Conservation (phyloP, 2,888 invertebrate genomes). For the Microdon myrmicae region DNA sequence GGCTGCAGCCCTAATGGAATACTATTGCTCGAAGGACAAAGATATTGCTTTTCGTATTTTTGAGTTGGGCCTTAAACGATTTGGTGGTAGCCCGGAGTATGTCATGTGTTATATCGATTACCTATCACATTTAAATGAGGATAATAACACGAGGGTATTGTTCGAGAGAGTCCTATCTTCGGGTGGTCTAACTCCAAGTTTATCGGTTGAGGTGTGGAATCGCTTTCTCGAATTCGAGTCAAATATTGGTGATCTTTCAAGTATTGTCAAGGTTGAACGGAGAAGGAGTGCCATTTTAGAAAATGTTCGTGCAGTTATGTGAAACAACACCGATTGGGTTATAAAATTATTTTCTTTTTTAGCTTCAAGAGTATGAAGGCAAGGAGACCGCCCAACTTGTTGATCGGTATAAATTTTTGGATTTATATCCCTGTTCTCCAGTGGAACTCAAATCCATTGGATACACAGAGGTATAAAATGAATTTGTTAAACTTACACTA, state of each 20-base stretch:
- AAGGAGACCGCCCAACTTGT: constrained; percentile 97
- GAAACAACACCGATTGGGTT: background rate
- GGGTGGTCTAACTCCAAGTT: constrained; percentile 88
- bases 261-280: constrained; percentile 97
- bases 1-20: constrained; percentile 98
- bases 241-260: constrained; percentile 96
- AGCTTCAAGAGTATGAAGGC: constrained; percentile 95
- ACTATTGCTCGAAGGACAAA: constrained; percentile 98
- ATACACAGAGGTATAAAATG: constrained; percentile 74
- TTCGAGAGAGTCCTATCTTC: constrained; percentile 97
- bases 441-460: constrained; percentile 91
- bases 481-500: background rate
- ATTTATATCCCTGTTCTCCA: constrained; percentile 91
- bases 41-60: constrained; percentile 97
- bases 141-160: constrained; percentile 98
- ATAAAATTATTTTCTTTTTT: constrained; percentile 45
- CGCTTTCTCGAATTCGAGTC: constrained; percentile 98
- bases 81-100: constrained; percentile 93
- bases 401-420: constrained; percentile 94
- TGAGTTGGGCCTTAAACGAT: constrained; percentile 96
- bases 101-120: constrained; percentile 97
- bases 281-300: constrained; percentile 89
- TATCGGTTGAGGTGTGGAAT: constrained; percentile 98
- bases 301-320: constrained; percentile 72
- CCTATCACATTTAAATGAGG: constrained; percentile 97